Base-by-base conservation (phyloP, 2,113 vertebrate genomes). In the Tupaia chinensis region DNA sequence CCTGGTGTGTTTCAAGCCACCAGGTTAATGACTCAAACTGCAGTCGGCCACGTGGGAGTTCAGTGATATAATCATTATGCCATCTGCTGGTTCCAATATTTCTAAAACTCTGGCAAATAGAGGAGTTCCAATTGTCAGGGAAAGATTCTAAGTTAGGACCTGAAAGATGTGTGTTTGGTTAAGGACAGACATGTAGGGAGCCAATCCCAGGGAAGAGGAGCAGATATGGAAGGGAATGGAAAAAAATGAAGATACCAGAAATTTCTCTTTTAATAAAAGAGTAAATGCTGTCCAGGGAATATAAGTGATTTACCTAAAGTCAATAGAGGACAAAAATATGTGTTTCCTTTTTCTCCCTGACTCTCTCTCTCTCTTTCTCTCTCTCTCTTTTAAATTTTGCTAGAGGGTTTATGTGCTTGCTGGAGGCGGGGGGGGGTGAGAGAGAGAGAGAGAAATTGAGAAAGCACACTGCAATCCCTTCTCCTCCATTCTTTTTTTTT, bases 221-320 rank as follows among this genome's bases (percentile, higher is more conserved):
- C 5, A 66, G n/a, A 34, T 44, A 19, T 4, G 2, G 29, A 70
- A 58, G 77, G 29, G 27, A 3, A 34, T 25, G 19, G 68, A 69
- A 12, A 61, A 70, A 81, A 87, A 60, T 15, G 66, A 63, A 72
- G 27, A 69, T 12, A n/a, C 32, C 58, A 61, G 70, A 74, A 87
- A n/a, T 74, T 54, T 87, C 32, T 79, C 78, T 61, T 76, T 91
- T 73, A 66, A 44, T 58, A 65, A 82, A 89, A 94, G 29, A 60
- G 25, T 20, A 72, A 61, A 29, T 32, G 76, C 53, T 69, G 60
- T 73, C 23, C 17, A 72, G 60, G 44, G 60, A 34, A 4, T 27
- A 63, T 14, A 81, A 44, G 8, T 19, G 54, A 79, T 32, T 56
- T 19, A 86, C 34, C 23, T 27, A 20, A 89, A 74, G 32, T 84